Evolutionary conservation across 2,797 vertebrate species (phyloP), one percentile per base, ranked within the genome.

Genomic region (Botia kubotai): DNA sequence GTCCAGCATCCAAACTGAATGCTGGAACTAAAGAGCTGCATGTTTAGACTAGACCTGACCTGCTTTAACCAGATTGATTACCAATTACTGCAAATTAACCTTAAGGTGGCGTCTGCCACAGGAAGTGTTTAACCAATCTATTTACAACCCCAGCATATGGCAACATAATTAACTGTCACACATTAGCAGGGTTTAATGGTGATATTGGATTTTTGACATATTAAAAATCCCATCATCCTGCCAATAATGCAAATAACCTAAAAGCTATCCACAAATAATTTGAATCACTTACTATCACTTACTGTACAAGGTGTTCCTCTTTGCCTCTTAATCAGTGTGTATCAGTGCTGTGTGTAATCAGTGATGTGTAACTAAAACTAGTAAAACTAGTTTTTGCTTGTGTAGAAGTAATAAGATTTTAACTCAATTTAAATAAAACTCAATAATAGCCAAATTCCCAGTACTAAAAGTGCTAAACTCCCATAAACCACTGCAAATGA

Each of bases 101-200:
- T 92, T 90, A 93, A 91, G 92, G 90, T 90, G 91, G 90, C 92
- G 90, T 94, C 92, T 94, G 93, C 92, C 93, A 87, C 91, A 93
- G 92, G 91, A 93, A 94, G 88, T 91, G 91, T 92, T 94, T 92
- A 93, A 91, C 91, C 91, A 92, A 91, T 93, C 89, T 89, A 90
- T 91, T 92, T 79, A 89, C 88, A 84, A 85, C 78, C 85, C 87
- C 90, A 89, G 88, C 91, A 92, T 92, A 91, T 80, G 83, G 90
- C 88, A 89, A 83, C 87, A 91, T 89, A 91, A 92, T 93, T 88
- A 93, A 90, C 92, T 91, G 89, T 92, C 88, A 87, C 89, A 89
- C 88, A 91, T 92, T 91, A 92, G 78, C 89, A 86, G 86, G 81
- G 87, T 90, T 90, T 93, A 91, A 93, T 91, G 77, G 58, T 60